Conservation (phyloP, 2,888 invertebrate species). For the Dyspetes luteomarginatus region DNA sequence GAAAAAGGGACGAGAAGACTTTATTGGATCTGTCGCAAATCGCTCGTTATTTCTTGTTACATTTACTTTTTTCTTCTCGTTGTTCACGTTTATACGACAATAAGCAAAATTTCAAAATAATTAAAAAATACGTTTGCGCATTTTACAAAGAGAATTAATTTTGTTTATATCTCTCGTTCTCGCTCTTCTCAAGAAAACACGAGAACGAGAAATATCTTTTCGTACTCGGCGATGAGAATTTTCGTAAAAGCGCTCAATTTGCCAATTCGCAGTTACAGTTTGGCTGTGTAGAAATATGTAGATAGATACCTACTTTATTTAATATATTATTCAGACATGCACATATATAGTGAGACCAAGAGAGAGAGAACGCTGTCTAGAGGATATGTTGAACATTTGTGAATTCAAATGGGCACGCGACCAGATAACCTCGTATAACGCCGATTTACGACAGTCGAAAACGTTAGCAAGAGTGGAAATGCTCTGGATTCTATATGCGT, state of each 20-base stretch:
- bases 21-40: background rate
- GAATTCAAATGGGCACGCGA: conserved; percentile 64
- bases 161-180: background rate
- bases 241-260: conserved; percentile 18
- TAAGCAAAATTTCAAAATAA: background rate
- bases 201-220: background rate
- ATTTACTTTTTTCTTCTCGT: too few species aligned
- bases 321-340: conserved; percentile 26
- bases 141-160: background rate
- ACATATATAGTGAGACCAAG: background rate
- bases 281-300: conserved; percentile 6
- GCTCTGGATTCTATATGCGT: conserved; percentile 12
- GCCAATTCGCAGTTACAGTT: conserved; percentile 33
- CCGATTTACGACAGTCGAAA: conserved; percentile 56
- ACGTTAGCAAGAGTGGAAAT: conserved; percentile 46
- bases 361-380: conserved; percentile 33
- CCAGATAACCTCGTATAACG: conserved; percentile 60
- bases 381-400: conserved; percentile 49
- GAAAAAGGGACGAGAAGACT: too few species aligned
- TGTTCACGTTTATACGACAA: background rate
- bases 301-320: background rate
- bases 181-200: background rate
- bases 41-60: conserved; percentile 2
- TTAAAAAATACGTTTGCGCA: background rate
- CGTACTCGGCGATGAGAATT: background rate